These are phyloP conservation scores for Ellobium chinense DNA, from an alignment of 2,888 invertebrate genomes.

Conservation along the genomic window DNA sequence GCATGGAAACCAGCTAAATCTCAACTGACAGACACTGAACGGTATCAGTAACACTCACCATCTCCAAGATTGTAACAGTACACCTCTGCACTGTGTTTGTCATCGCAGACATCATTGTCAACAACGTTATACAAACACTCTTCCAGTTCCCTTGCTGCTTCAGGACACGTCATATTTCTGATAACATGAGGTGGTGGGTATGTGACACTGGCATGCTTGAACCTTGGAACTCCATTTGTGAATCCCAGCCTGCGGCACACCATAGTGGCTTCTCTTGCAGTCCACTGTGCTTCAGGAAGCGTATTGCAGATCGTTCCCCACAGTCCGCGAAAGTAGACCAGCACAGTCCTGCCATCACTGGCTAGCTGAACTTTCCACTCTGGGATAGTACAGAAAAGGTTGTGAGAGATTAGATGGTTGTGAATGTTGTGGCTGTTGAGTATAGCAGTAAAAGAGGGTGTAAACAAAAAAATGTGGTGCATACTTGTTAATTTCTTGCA, in stretches of 20 bases:
- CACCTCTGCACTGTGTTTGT: neutral
- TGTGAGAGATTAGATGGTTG: too few relatives aligned
- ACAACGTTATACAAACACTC: neutral
- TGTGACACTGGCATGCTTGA: neutral
- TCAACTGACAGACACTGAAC: too few relatives aligned
- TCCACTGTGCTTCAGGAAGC: neutral
- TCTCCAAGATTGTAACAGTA: slow-evolving; percentile 7
- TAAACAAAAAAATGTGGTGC: too few relatives aligned
- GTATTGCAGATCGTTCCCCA: slow-evolving; percentile 18
- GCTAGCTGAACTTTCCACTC: neutral
- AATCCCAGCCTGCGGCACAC: neutral
- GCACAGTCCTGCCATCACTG: neutral
- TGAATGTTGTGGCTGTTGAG: too few relatives aligned
- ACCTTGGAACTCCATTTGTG: neutral
- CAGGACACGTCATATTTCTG: neutral
- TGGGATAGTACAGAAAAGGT: neutral
- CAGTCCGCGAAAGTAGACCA: neutral
- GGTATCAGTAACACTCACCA: too few relatives aligned
- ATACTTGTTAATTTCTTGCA: too few relatives aligned
- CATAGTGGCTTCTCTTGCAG: neutral
- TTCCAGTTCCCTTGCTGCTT: neutral
- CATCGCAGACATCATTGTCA: neutral
- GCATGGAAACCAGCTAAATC: too few relatives aligned
- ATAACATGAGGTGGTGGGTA: neutral
- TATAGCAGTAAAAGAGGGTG: too few relatives aligned